These are phyloP conservation scores for Sebastiscus albofasciatus DNA, from an alignment of 2,797 vertebrate genomes.

Conservation along the genomic window DNA sequence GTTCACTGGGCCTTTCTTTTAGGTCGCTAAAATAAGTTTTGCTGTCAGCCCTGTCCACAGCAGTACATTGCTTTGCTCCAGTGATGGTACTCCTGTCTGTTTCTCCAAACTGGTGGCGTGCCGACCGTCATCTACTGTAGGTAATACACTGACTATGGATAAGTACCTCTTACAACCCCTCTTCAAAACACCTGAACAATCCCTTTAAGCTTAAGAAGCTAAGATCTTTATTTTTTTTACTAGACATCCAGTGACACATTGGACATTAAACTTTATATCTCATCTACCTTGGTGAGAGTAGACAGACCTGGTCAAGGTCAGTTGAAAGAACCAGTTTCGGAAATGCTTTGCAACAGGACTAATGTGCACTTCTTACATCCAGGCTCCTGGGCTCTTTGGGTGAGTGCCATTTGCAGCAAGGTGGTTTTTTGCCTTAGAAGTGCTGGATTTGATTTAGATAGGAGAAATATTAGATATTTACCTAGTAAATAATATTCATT, in stretches of 20 bases:
- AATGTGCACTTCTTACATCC: background rate
- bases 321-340: background rate
- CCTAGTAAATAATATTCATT: background rate
- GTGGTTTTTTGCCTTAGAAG: background rate
- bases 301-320: background rate
- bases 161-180: background rate
- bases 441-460: background rate
- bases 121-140: too few relatives aligned
- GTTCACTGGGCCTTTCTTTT: too few relatives aligned
- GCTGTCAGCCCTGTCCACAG: background rate
- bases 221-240: background rate
- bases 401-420: background rate
- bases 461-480: background rate
- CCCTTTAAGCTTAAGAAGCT: constrained; percentile 7
- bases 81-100: background rate
- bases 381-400: background rate
- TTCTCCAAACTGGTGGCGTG: background rate
- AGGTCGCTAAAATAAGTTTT: background rate
- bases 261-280: constrained; percentile 3
- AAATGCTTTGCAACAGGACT: background rate
- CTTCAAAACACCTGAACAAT: background rate
- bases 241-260: background rate
- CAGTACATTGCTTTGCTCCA: background rate
- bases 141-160: background rate
- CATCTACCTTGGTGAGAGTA: background rate